Base-by-base conservation (phyloP, 2,113 vertebrate species). In the Poecilia latipinna region DNA sequence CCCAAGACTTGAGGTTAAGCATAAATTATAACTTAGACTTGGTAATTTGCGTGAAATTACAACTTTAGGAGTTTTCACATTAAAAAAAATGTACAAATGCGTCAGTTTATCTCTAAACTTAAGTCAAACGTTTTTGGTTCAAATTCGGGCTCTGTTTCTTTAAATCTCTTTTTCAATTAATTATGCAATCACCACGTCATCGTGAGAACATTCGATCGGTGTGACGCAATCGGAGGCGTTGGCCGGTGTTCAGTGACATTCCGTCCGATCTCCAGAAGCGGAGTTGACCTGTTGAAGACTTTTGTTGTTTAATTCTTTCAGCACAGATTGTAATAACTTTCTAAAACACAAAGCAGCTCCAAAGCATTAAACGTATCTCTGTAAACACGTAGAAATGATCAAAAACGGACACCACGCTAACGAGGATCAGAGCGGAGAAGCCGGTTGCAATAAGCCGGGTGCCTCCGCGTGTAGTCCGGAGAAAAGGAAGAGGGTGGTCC, bases 321-420 rank as follows among this genome's bases (percentile, higher is more conserved):
- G 22, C 24, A 8, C 51, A 57, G 51, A 57, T 57, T 57, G 17
- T 51, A 51, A 17, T 24, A 65, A 37, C 4, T 13, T 8, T 2
- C 32, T 13, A 3, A 42, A 42, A 42, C 12, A 42, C 48, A 54
- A 24, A 57, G 22, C 51, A 10, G 22, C 24, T 57, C 51, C 8
- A 6, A 57, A 24, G 4, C 51, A n/a, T 57, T 57, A 3, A 11
- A 1, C 1, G 10, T 1, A 3, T 70, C 42, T 19, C 0, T 0
- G 32, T 0, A 57, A 78, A 42, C 0, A 19, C 8, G 31, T 29
- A 17, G 68, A 63, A 22, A 98, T 97, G 96, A 95, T 97, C 67
- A 95, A 94, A 73, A 96, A 97, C 95, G 96, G 96, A 29, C 94
- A 94, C 78, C 85, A 93, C 79, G 83, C 83, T 2, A 42, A 51